Evolutionary conservation across 2,888 invertebrate species (phyloP).

Genomic region (Sclerodermus sp.): DNA sequence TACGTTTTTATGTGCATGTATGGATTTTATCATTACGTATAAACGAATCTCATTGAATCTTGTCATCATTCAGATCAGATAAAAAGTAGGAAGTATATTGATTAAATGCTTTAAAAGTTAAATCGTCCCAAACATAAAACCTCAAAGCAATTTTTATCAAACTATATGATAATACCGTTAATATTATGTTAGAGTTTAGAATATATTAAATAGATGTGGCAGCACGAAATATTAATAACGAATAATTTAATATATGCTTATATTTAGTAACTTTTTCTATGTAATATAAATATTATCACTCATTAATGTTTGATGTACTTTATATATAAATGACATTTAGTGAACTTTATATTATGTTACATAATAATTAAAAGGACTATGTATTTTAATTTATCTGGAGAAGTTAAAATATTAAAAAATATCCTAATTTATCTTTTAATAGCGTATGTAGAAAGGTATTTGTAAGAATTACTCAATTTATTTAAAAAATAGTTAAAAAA

Average conservation of each 20-base stretch:
- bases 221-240: slow-evolving; percentile 11
- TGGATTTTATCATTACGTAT: no score
- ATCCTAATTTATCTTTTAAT: no score
- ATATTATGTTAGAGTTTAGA: slow-evolving; percentile 34
- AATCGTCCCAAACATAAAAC: no score
- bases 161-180: slow-evolving; percentile 22
- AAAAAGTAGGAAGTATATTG: no score
- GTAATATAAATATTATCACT: slow-evolving; percentile 5
- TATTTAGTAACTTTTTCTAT: slow-evolving; percentile 17
- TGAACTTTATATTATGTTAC: slow-evolving; percentile 28
- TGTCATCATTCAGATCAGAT: no score
- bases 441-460: no score
- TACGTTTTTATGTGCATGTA: no score
- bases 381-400: slow-evolving; percentile 25
- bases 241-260: slow-evolving; percentile 24
- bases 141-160: neutral
- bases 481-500: neutral
- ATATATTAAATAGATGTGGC: slow-evolving; percentile 11
- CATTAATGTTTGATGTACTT: slow-evolving; percentile 26
- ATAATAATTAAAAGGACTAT: slow-evolving; percentile 28
- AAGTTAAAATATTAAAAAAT: no score
- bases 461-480: neutral
- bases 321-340: slow-evolving; percentile 18
- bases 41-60: no score
- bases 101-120: no score